Conservation (phyloP, 2,797 vertebrate species). For the Lepilemur ruficaudatus region DNA sequence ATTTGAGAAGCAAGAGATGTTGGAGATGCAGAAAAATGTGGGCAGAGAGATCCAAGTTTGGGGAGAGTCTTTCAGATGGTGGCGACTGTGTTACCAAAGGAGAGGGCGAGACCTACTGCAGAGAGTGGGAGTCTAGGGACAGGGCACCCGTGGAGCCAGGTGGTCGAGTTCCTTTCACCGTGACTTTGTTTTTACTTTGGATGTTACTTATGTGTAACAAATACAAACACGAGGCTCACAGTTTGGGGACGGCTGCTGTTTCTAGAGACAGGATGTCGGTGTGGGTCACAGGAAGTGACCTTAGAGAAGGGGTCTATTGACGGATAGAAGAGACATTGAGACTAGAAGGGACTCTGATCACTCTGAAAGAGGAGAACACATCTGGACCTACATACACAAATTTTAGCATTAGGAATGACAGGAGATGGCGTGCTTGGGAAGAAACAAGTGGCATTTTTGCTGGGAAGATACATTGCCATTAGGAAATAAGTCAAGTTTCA, state of each 20-base stretch:
- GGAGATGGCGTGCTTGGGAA: not conserved
- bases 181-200: not conserved
- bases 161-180: no score
- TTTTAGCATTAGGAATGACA: not conserved
- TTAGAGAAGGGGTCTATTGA: not conserved
- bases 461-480: not conserved
- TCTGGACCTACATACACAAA: not conserved
- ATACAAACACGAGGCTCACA: not conserved
- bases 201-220: not conserved
- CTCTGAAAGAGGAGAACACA: not conserved
- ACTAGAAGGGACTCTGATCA: not conserved
- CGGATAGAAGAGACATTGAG: not conserved
- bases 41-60: not conserved
- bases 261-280: not conserved
- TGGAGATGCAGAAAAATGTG: not conserved
- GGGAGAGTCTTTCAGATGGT: not conserved
- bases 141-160: fast-evolving
- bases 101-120: not conserved
- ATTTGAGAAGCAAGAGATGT: not conserved
- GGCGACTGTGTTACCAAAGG: not conserved
- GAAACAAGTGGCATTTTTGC: not conserved
- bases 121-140: not conserved
- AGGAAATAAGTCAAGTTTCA: not conserved
- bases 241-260: not conserved
- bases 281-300: not conserved